These are phyloP conservation scores for Hanleya hanleyi DNA, from an alignment of 2,888 invertebrate genomes.

Conservation along the genomic window DNA sequence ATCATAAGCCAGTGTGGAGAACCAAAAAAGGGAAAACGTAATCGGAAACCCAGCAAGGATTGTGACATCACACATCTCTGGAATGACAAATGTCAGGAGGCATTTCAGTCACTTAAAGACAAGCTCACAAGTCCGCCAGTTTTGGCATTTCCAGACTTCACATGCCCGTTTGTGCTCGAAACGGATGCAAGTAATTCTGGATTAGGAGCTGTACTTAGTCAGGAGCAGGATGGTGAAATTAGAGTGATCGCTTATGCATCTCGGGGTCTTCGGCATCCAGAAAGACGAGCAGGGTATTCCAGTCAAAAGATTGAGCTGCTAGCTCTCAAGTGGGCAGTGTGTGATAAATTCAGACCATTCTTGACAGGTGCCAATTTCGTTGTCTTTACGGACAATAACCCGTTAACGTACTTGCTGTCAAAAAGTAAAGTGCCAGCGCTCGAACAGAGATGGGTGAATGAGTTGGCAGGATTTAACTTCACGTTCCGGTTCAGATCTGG, in stretches of 20 bases:
- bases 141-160: slow-evolving; percentile 33
- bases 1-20: slow-evolving; percentile 10
- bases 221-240: slow-evolving; percentile 22
- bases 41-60: not conserved
- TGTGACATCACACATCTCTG: slow-evolving; percentile 1
- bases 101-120: slow-evolving; percentile 30
- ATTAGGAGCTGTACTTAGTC: slow-evolving; percentile 28
- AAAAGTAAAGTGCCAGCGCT: slow-evolving; percentile 21
- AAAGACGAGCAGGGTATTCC: slow-evolving; percentile 25
- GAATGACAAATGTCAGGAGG: slow-evolving; percentile 24
- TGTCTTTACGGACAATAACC: slow-evolving; percentile 28
- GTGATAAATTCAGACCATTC: slow-evolving; percentile 30
- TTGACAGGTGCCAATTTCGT: slow-evolving; percentile 22
- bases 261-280: slow-evolving; percentile 8
- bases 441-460: slow-evolving; percentile 32
- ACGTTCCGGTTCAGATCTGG: slow-evolving; percentile 16
- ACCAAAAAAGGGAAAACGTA: not conserved
- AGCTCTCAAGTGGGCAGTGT: slow-evolving; percentile 38
- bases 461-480: slow-evolving; percentile 27
- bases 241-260: slow-evolving; percentile 26
- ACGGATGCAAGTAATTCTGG: slow-evolving; percentile 21
- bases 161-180: slow-evolving; percentile 13
- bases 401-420: slow-evolving; percentile 16
- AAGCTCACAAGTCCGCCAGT: slow-evolving; percentile 28
- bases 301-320: slow-evolving; percentile 36